Evolutionary conservation across 2,888 invertebrate genomes (phyloP).

Genomic region (Sacculina carcini): DNA sequence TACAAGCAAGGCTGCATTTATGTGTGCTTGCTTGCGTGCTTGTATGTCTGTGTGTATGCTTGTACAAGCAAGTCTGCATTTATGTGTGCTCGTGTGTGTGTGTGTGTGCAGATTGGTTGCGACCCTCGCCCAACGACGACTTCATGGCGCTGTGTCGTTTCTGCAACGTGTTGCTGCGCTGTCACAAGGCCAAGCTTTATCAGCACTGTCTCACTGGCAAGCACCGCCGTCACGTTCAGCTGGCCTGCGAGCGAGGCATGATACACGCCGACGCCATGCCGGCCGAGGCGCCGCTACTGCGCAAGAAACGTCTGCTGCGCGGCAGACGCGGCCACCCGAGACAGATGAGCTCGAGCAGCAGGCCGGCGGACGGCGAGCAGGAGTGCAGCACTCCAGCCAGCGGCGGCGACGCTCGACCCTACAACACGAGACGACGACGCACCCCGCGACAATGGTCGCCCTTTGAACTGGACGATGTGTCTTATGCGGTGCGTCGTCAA

Average conservation of each 20-base stretch:
- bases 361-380: too few relatives aligned
- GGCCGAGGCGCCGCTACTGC: neutral
- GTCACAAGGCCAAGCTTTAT: neutral
- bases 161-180: neutral
- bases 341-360: too few relatives aligned
- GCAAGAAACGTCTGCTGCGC: neutral
- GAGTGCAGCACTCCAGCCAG: neutral
- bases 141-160: neutral
- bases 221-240: neutral
- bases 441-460: too few relatives aligned
- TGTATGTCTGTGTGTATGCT: too few relatives aligned
- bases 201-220: neutral
- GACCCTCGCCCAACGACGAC: neutral
- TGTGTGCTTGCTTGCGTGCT: too few relatives aligned
- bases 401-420: too few relatives aligned
- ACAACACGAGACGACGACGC: too few relatives aligned
- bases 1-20: too few relatives aligned
- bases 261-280: neutral
- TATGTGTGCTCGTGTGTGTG: too few relatives aligned
- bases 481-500: too few relatives aligned
- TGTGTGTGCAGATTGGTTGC: neutral
- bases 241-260: neutral
- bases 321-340: neutral
- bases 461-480: too few relatives aligned
- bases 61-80: too few relatives aligned